These are phyloP conservation scores for western clawed frog (Xenopus tropicalis) DNA, from an alignment of 2,113 vertebrate genomes.

Conservation along the genomic window UCB_Xtro_10.0 CM004447.2:150746501-150747000, in stretches of 20 bases:
- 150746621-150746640: neutral
- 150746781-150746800: too few relatives aligned
- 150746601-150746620: neutral
- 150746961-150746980: too few relatives aligned
- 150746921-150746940: too few relatives aligned
- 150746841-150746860: too few relatives aligned
- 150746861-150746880: too few relatives aligned
- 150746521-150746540: neutral
- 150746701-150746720: conserved; percentile 39
- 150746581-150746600: neutral
- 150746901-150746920: too few relatives aligned
- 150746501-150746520: neutral
- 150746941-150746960: too few relatives aligned
- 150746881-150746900: too few relatives aligned
- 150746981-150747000: too few relatives aligned
- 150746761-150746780: too few relatives aligned
- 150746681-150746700: conserved; percentile 54
- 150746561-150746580: neutral
- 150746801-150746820: too few relatives aligned
- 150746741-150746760: neutral
- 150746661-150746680: conserved; percentile 37
- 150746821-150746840: too few relatives aligned
- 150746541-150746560: neutral
- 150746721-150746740: conserved; percentile 33
- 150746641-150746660: conserved; percentile 18